Percentiles rank a stretch among this genome's conserved stretches.
Conservation (phyloP, 2,113 vertebrate species). For the Cyrtonyx montezumae region DNA sequence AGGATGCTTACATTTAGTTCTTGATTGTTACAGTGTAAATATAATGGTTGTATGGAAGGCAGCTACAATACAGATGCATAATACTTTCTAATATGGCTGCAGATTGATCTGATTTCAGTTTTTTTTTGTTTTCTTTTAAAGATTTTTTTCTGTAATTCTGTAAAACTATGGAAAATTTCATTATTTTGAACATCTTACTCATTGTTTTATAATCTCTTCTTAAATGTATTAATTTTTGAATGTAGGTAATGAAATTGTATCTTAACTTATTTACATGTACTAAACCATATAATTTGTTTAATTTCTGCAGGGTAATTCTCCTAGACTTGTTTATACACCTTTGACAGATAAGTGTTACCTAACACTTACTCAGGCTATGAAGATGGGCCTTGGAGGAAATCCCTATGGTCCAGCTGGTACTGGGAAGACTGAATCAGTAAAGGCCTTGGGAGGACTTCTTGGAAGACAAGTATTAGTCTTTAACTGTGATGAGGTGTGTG, state of each 20-base stretch:
- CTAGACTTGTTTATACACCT: slow-evolving; percentile 95
- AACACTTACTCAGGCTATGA: slow-evolving; percentile 96
- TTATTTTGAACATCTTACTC: not conserved
- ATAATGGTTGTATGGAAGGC: not conserved
- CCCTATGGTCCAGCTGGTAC: slow-evolving; percentile 97
- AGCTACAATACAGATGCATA: not conserved
- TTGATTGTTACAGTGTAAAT: not conserved
- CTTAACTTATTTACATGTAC: not conserved
- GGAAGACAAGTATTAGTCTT: slow-evolving; percentile 98
- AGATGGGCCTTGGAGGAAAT: slow-evolving; percentile 96
- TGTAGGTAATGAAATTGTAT: not conserved
- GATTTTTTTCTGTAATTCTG: not conserved
- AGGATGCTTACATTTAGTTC: not conserved
- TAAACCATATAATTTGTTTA: not conserved
- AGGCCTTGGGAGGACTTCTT: slow-evolving; percentile 93
- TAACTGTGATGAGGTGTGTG: slow-evolving; percentile 96
- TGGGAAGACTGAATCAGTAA: slow-evolving; percentile 98
- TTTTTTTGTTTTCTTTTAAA: not conserved
- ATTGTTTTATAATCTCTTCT: not conserved
- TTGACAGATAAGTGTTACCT: slow-evolving; percentile 98
- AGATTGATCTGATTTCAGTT: not conserved
- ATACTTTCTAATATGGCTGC: not conserved
- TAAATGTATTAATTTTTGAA: not conserved
- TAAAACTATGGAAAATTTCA: not conserved
- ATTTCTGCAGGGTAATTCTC: slow-evolving; percentile 88